phyloP scores from a whole-genome alignment of 2,888 invertebrate species.

The Steinernema carpocapsae region DNA sequence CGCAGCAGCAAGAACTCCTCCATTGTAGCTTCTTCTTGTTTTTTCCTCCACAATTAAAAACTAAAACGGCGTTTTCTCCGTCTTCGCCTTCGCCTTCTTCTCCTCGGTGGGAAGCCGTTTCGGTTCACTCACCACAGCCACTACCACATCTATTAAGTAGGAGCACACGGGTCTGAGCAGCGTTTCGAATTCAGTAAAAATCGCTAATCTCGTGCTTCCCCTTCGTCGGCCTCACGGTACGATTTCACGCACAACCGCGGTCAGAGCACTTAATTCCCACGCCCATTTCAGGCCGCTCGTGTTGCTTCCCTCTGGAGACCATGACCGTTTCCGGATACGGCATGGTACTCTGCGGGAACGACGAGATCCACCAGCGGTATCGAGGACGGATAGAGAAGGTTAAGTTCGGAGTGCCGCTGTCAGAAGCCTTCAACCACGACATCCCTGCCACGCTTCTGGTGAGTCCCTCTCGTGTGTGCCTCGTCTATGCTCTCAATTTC shows the following conservation, averaged over 20 bases:
- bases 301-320: slow-evolving; percentile 42
- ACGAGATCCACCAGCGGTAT: slow-evolving; percentile 65
- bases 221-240: slow-evolving; percentile 34
- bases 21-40: neutral
- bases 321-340: slow-evolving; percentile 67
- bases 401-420: slow-evolving; percentile 69
- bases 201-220: slow-evolving; percentile 33
- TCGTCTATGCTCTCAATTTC: slow-evolving; percentile 37
- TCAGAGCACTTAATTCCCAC: too few species aligned
- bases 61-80: slow-evolving; percentile 3
- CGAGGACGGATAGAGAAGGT: slow-evolving; percentile 68
- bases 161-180: slow-evolving; percentile 11
- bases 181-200: slow-evolving; percentile 28
- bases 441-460: slow-evolving; percentile 69
- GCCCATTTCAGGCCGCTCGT: slow-evolving; percentile 25
- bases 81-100: neutral
- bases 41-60: neutral
- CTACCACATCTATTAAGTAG: neutral
- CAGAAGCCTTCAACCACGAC: slow-evolving; percentile 68
- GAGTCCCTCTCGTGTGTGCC: slow-evolving; percentile 35
- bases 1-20: neutral
- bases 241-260: neutral
- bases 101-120: slow-evolving; percentile 1
- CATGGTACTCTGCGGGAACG: slow-evolving; percentile 64
- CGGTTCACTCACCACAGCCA: neutral